phyloP scores from a whole-genome alignment of 1,140 invertebrate genomes.

The Zaprionus taronus region DNA sequence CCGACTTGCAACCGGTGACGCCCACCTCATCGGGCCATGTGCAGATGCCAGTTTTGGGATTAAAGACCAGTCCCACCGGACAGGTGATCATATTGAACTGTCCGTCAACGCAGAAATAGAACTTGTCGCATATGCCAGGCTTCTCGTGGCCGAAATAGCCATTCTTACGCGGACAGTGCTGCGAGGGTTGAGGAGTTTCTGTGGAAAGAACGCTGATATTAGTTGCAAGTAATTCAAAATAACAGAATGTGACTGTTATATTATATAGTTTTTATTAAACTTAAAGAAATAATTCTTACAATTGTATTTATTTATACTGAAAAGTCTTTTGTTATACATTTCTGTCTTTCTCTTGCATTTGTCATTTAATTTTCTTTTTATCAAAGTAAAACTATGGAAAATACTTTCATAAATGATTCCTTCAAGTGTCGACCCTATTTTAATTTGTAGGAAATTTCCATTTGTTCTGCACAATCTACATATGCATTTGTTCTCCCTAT shows the following conservation, averaged over 20 bases:
- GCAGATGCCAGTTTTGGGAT: slow-evolving; percentile 94
- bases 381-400: not conserved
- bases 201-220: not conserved
- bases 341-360: not conserved
- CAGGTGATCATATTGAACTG: slow-evolving; percentile 95
- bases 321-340: no score
- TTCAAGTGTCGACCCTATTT: not conserved
- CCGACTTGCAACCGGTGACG: slow-evolving; percentile 92
- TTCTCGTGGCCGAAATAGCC: slow-evolving; percentile 95
- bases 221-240: not conserved
- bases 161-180: slow-evolving; percentile 92
- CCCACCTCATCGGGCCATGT: slow-evolving; percentile 96
- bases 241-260: not conserved
- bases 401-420: not conserved
- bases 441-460: not conserved
- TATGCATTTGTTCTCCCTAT: not conserved
- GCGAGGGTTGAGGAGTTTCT: slow-evolving; percentile 90
- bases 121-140: slow-evolving; percentile 91
- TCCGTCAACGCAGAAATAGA: slow-evolving; percentile 96
- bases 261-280: no score
- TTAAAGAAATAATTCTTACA: no score
- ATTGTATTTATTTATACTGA: no score
- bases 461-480: slow-evolving; percentile 9
- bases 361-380: not conserved
- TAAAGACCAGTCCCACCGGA: slow-evolving; percentile 94